Base-by-base conservation (phyloP, 2,888 invertebrate genomes). In the Ryuthela nishihirai region DNA sequence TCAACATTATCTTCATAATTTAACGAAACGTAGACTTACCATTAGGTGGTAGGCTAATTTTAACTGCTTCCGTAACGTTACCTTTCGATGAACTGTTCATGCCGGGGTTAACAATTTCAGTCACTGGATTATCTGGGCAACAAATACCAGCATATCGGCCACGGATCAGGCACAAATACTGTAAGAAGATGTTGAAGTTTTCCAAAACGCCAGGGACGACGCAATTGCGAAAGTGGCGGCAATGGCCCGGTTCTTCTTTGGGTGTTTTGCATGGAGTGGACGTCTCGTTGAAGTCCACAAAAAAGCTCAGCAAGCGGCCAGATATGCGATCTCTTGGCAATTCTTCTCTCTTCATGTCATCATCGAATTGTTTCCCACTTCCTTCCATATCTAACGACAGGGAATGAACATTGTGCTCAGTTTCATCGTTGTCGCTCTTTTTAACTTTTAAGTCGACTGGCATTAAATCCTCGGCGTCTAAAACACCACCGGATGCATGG, bases 71-170 rank as follows among this genome's bases (percentile, higher is more conserved):
- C 12, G 3, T 3, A 7, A n/a, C n/a, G n/a, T 12, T 6, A 15
- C 7, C 25, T 7, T 17, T 39, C 10, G 58, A 42, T 5, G 44
- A 17, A 34, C 36, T 50, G 10, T 38, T 23, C 10, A 38, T 39
- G 10, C n/a, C 23, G 3, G 39, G 12, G 21, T 58, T 45, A 3
- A 29, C n/a, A 4, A 47, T 39, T 34, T 59, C 59, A 26, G 53
- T 34, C 4, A 59, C 59, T 7, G 59, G 60, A 24, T 60, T 54
- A 47, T 83, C 83, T 0, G 84, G 83, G 68, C 88, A 87, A 69
- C 88, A 88, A 15, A 85, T 81, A n/a, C 88, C 88, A 49, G 87
- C 79, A 34, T 82, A 84, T 82, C 78, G 74, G 69, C 81, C 78
- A 64, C 84, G 81, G 56, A 86, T 83, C 34, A 85, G 78, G 72